These are phyloP conservation scores for Agrypnus murinus DNA, from an alignment of 2,888 invertebrate species.

Conservation along the genomic window DNA sequence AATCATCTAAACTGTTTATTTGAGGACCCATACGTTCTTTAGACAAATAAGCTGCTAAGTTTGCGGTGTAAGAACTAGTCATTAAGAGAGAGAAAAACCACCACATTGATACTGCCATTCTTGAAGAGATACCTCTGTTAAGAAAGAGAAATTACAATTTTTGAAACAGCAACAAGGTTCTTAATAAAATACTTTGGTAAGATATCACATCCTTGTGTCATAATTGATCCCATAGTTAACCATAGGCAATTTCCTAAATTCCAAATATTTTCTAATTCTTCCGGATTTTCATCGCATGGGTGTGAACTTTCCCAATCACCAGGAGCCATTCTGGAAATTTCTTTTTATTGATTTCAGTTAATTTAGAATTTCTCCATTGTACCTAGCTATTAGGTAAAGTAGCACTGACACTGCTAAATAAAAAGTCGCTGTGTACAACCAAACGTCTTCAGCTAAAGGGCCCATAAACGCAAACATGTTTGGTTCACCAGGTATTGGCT, in stretches of 20 bases:
- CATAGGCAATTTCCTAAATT: constrained; percentile 92
- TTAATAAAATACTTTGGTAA: constrained; percentile 94
- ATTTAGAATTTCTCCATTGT: constrained; percentile 17
- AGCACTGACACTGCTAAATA: constrained; percentile 88
- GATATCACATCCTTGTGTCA: constrained; percentile 96
- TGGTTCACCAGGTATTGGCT: constrained; percentile 78
- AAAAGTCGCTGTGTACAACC: constrained; percentile 92
- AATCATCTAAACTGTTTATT: constrained; percentile 92
- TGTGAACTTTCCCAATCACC: constrained; percentile 97
- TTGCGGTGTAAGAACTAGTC: constrained; percentile 95
- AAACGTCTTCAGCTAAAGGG: constrained; percentile 89
- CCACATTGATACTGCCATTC: constrained; percentile 92
- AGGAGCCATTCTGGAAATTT: constrained; percentile 84
- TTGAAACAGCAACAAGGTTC: no score
- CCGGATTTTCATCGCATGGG: constrained; percentile 90
- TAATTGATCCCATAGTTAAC: constrained; percentile 93
- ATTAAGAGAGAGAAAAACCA: constrained; percentile 96
- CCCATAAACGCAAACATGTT: constrained; percentile 80
- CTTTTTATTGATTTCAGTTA: background rate
- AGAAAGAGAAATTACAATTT: background rate
- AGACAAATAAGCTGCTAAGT: constrained; percentile 94
- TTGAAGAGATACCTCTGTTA: constrained; percentile 87
- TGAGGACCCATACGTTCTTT: constrained; percentile 91
- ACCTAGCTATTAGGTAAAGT: constrained; percentile 84
- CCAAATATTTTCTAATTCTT: constrained; percentile 93